A percentile compares a stretch with the other conserved stretches of the same genome.
phyloP scores from a whole-genome alignment of 2,797 vertebrate species.

The Hippocampus kuda region DNA sequence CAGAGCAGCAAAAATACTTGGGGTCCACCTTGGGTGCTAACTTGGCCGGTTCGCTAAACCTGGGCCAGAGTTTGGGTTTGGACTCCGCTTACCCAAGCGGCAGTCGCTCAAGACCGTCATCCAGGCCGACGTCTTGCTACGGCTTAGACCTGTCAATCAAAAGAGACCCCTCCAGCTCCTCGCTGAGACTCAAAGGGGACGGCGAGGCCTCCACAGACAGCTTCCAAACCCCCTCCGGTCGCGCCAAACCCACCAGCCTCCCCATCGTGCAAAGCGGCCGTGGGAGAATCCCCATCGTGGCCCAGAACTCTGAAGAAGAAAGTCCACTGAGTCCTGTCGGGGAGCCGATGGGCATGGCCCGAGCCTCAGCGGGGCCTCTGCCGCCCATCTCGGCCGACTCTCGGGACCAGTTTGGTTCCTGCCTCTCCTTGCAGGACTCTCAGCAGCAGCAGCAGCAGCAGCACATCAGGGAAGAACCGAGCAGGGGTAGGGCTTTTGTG shows the following conservation, averaged over 20 bases:
- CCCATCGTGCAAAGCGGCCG: slow-evolving; percentile 91
- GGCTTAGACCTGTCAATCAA: slow-evolving; percentile 94
- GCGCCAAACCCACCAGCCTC: slow-evolving; percentile 92
- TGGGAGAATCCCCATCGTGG: slow-evolving; percentile 93
- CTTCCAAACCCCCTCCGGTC: slow-evolving; percentile 80
- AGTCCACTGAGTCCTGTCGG: slow-evolving; percentile 97
- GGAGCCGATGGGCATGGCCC: slow-evolving; percentile 98
- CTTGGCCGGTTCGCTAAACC: slow-evolving; percentile 77
- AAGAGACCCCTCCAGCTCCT: slow-evolving; percentile 92
- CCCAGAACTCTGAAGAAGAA: slow-evolving; percentile 98
- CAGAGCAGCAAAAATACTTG: slow-evolving; percentile 95
- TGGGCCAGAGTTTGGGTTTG: slow-evolving; percentile 75
- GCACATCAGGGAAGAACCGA: slow-evolving; percentile 92
- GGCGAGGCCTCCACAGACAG: slow-evolving; percentile 77
- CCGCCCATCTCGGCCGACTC: slow-evolving; percentile 97
- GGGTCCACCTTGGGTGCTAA: slow-evolving; percentile 79
- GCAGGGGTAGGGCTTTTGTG: slow-evolving; percentile 84
- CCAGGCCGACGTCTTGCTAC: slow-evolving; percentile 92
- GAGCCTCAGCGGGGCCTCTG: slow-evolving; percentile 91
- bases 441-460: slow-evolving; percentile 97
- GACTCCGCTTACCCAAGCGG: slow-evolving; percentile 84
- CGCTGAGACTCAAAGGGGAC: slow-evolving; percentile 88
- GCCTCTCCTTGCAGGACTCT: slow-evolving; percentile 84
- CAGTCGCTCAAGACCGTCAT: slow-evolving; percentile 90
- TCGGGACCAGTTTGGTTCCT: slow-evolving; percentile 97